phyloP scores from a whole-genome alignment of 2,888 invertebrate genomes.

The Tethea ocularis region DNA sequence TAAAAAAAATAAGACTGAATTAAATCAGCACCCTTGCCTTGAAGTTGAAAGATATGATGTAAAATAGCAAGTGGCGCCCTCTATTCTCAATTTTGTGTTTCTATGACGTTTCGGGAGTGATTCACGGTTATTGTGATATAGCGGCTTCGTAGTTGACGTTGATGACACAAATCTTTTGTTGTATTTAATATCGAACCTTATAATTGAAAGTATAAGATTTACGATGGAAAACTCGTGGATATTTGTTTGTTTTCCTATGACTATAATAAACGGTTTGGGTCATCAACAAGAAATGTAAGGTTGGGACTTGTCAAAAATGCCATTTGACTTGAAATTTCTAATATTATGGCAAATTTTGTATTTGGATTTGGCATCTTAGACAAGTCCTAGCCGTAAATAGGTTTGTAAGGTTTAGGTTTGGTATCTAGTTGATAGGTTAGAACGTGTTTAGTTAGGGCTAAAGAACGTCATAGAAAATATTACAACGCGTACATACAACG shows the following conservation, averaged over 20 bases:
- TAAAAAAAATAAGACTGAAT: no score
- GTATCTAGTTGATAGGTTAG: conserved; percentile 65
- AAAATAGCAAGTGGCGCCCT: background rate
- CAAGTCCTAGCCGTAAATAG: conserved; percentile 44
- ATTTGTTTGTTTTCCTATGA: background rate
- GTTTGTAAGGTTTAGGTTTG: conserved; percentile 54
- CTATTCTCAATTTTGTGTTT: conserved; percentile 39
- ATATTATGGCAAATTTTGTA: background rate
- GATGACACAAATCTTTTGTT: background rate
- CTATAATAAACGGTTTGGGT: conserved; percentile 25
- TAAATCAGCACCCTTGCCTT: no score
- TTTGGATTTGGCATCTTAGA: conserved; percentile 39
- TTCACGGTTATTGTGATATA: conserved; percentile 47
- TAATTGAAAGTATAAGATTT: background rate
- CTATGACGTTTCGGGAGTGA: conserved; percentile 59
- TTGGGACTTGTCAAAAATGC: conserved; percentile 31
- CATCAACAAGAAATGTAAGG: conserved; percentile 21
- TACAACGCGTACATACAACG: conserved; percentile 38
- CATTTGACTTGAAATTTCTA: conserved; percentile 17
- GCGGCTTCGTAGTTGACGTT: conserved; percentile 19
- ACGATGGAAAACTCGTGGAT: background rate
- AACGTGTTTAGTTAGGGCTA: conserved; percentile 65
- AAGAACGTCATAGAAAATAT: conserved; percentile 77
- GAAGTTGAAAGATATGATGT: background rate
- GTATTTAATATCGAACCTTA: background rate